These are phyloP conservation scores for Eilema griseolum DNA, from an alignment of 2,888 invertebrate species.

Conservation along the genomic window DNA sequence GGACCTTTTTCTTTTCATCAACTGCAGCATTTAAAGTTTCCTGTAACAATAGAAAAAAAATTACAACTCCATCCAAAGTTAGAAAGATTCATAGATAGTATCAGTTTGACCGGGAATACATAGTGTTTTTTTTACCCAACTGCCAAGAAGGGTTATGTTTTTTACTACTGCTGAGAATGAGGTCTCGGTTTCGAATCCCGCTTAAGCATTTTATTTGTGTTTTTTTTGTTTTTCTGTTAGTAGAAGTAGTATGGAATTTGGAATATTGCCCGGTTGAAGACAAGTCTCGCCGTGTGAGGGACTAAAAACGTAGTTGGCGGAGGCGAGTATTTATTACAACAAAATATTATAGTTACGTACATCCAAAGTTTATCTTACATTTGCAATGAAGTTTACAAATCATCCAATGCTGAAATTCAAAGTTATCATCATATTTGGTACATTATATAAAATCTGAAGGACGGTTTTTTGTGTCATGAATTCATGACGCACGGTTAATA, in stretches of 20 bases:
- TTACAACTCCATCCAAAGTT: background rate
- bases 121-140: background rate
- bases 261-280: background rate
- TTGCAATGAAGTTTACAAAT: background rate
- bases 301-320: background rate
- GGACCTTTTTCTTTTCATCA: conserved; percentile 80
- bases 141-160: too few species aligned
- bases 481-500: too few species aligned
- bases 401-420: background rate
- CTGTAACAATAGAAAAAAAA: conserved; percentile 67
- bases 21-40: conserved; percentile 78
- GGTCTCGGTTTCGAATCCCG: background rate
- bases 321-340: background rate
- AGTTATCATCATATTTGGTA: background rate
- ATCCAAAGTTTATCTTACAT: background rate
- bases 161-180: too few species aligned
- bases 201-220: background rate
- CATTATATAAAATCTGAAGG: background rate
- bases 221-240: background rate
- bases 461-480: background rate
- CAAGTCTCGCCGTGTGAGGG: background rate
- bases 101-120: background rate
- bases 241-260: background rate
- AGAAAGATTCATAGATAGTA: background rate
- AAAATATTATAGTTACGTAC: background rate